phyloP scores from a whole-genome alignment of 2,113 vertebrate species.

The Stigmatopora argus region DNA sequence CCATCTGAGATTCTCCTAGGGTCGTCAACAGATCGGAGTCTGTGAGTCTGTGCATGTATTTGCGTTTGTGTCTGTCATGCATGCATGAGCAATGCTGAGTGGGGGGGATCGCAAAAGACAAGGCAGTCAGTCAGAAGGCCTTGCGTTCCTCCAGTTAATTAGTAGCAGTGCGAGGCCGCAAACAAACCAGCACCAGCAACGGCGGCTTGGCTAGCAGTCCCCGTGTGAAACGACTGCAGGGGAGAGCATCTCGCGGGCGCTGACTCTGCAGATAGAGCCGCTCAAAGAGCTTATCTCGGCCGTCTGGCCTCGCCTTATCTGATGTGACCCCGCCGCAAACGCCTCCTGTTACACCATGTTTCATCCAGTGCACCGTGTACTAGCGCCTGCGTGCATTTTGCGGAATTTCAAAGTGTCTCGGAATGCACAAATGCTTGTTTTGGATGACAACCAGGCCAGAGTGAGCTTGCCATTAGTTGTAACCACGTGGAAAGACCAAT shows the following conservation, averaged over 20 bases:
- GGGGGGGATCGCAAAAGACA: constrained; percentile 44
- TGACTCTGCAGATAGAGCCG: constrained; percentile 64
- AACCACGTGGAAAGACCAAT: constrained; percentile 18
- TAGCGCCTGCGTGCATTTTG: constrained; percentile 5
- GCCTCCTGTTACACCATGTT: constrained; percentile 51
- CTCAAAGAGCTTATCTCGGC: constrained; percentile 70
- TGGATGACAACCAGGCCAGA: constrained; percentile 44
- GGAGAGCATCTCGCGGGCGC: constrained; percentile 54
- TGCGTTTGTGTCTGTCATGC: constrained; percentile 52
- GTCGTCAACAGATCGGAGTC: constrained; percentile 37
- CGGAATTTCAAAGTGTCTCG: constrained; percentile 31
- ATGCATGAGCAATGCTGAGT: constrained; percentile 60
- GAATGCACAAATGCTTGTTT: constrained; percentile 41
- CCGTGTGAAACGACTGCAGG: constrained; percentile 63
- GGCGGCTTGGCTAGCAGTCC: constrained; percentile 41
- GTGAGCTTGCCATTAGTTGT: constrained; percentile 51
- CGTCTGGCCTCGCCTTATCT: constrained; percentile 65
- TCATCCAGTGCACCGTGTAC: constrained; percentile 40
- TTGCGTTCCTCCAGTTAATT: constrained; percentile 64
- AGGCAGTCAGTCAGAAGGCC: constrained; percentile 59
- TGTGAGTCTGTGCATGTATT: constrained; percentile 34
- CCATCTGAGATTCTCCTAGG: constrained; percentile 46
- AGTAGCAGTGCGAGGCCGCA: constrained; percentile 58
- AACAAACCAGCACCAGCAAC: constrained; percentile 51
- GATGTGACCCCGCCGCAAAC: constrained; percentile 62